Conservation (phyloP, 2,797 vertebrate species). For the Gymnocypris eckloni region DNA sequence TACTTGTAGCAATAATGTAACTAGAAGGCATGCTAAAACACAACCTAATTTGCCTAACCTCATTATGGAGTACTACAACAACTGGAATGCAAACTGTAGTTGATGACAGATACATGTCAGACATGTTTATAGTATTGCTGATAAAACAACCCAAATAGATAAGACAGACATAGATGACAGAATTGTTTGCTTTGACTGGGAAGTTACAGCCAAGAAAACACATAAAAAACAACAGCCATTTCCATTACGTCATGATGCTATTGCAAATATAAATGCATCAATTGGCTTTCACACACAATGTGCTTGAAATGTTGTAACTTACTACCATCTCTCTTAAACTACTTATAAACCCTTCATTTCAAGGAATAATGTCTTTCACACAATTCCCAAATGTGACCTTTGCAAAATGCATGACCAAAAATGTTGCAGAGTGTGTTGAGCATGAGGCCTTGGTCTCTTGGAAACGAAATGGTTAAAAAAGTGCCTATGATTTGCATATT, state of each 20-base stretch:
- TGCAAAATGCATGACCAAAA: slow-evolving; percentile 1
- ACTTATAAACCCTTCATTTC: not conserved
- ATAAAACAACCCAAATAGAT: not conserved
- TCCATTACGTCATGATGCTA: not conserved
- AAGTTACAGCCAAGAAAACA: not conserved
- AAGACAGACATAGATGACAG: not conserved
- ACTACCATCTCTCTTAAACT: not conserved
- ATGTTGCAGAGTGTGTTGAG: not conserved
- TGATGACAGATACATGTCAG: not conserved
- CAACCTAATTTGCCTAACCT: slow-evolving; percentile 26
- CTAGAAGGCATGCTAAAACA: slow-evolving; percentile 15
- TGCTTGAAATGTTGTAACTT: not conserved
- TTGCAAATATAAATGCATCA: not conserved
- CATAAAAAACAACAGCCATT: not conserved
- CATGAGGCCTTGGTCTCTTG: not conserved
- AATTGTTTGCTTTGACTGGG: not conserved
- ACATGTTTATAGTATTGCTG: not conserved
- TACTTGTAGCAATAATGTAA: not conserved
- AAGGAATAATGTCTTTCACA: not conserved
- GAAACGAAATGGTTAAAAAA: not conserved
- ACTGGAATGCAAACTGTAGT: not conserved
- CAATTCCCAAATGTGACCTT: not conserved
- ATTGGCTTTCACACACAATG: not conserved
- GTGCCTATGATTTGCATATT: not conserved
- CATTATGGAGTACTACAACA: slow-evolving; percentile 1